A percentile compares a stretch with the other conserved stretches of the same genome.
Conservation (phyloP, 2,113 vertebrate species). For the Psilopsiagon aymara region DNA sequence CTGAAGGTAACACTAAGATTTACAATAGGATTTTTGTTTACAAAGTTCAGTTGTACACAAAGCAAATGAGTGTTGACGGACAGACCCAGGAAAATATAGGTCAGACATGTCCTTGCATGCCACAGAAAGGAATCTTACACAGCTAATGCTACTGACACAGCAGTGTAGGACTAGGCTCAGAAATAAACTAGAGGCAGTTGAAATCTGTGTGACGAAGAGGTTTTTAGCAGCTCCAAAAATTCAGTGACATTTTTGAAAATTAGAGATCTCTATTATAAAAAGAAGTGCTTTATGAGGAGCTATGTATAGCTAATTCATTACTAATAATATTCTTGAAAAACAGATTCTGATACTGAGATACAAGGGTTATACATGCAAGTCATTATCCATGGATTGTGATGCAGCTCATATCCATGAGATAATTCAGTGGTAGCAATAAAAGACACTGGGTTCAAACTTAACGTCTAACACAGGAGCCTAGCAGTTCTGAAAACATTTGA, state of each 20-base stretch:
- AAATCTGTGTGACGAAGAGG: neutral
- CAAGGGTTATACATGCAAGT: neutral
- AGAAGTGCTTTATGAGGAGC: neutral
- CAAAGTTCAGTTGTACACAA: neutral
- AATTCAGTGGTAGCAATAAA: neutral
- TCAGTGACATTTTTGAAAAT: neutral
- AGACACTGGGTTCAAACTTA: neutral
- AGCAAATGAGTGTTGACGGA: neutral
- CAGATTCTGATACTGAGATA: neutral
- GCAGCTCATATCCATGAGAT: neutral
- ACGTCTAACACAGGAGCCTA: neutral
- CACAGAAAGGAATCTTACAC: neutral
- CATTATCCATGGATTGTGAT: neutral
- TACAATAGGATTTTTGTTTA: neutral
- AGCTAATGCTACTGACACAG: neutral
- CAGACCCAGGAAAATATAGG: neutral
- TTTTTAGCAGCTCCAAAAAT: neutral
- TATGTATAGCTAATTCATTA: neutral
- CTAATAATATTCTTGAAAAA: neutral
- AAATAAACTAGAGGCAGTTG: neutral
- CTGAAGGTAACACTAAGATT: neutral
- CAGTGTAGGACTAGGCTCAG: neutral
- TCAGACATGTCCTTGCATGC: neutral
- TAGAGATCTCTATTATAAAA: neutral
- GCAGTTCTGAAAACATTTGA: neutral